A percentile compares a stretch with the other conserved stretches of the same genome.
phyloP scores from a whole-genome alignment of 2,797 vertebrate species.

The Lemur catta region DNA sequence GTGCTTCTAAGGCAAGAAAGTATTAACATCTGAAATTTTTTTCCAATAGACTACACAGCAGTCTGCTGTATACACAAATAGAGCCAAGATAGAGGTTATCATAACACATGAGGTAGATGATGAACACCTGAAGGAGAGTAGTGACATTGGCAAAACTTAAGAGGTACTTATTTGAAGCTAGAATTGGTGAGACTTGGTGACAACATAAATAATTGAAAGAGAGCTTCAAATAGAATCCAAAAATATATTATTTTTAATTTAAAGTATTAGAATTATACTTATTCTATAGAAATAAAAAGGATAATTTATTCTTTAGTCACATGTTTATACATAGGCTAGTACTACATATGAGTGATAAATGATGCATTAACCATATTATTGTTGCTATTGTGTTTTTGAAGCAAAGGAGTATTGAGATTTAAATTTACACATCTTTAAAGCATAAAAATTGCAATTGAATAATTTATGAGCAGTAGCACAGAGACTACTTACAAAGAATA shows the following conservation, averaged over 20 bases:
- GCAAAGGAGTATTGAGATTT: background rate
- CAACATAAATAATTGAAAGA: background rate
- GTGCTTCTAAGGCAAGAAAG: background rate
- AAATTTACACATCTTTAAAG: slow-evolving; percentile 56
- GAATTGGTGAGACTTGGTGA: background rate
- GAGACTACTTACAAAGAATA: slow-evolving; percentile 21
- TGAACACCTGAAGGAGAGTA: background rate
- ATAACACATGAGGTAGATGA: background rate
- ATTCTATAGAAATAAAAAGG: background rate
- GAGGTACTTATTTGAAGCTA: background rate
- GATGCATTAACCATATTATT: background rate
- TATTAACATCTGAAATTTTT: background rate
- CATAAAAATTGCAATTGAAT: slow-evolving; percentile 47
- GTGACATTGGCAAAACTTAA: background rate
- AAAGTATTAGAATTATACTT: background rate
- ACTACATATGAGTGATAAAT: background rate
- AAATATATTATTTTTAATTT: background rate
- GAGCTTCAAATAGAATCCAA: background rate
- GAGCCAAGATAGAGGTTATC: background rate
- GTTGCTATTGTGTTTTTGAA: slow-evolving; percentile 10
- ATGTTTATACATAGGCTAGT: background rate
- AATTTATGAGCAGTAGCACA: slow-evolving; percentile 49
- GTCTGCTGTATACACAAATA: accelerated
- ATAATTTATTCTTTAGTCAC: slow-evolving; percentile 14
- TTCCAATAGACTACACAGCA: background rate